A percentile compares a stretch with the other conserved stretches of the same genome.
Evolutionary conservation across 2,888 invertebrate genomes (phyloP).

Genomic region (Cryptosula pallasiana): DNA sequence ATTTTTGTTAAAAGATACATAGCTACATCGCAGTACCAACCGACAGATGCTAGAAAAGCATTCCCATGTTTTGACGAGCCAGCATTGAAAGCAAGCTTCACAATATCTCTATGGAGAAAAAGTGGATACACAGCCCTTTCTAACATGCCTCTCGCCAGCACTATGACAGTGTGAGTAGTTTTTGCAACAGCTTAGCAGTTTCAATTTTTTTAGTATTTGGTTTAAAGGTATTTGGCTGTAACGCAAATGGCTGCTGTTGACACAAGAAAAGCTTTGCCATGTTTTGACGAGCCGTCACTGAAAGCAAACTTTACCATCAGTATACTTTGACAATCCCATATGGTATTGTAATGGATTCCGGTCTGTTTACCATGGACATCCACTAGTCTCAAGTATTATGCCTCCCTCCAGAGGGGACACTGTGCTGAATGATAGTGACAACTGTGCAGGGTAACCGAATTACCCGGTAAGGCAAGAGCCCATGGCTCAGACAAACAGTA

Average conservation of each 20-base stretch:
- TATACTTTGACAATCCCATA: slow-evolving; percentile 56
- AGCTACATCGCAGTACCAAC: slow-evolving; percentile 80
- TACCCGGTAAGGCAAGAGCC: no score
- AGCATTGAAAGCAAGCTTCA: slow-evolving; percentile 75
- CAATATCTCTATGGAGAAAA: slow-evolving; percentile 64
- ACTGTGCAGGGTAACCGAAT: no score
- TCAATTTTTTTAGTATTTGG: background rate
- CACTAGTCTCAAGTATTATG: no score
- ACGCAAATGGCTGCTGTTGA: slow-evolving; percentile 84
- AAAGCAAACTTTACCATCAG: slow-evolving; percentile 78
- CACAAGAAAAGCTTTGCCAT: slow-evolving; percentile 85
- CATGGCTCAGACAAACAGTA: no score
- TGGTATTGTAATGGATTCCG: no score
- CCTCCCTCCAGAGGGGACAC: no score
- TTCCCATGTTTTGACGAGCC: slow-evolving; percentile 94
- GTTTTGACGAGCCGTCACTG: slow-evolving; percentile 82
- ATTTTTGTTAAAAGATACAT: slow-evolving; percentile 53
- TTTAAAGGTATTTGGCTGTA: slow-evolving; percentile 64
- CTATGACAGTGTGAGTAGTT: background rate
- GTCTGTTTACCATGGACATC: no score
- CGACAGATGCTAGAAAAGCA: slow-evolving; percentile 82
- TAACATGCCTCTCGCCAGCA: slow-evolving; percentile 34
- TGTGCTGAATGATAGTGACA: no score
- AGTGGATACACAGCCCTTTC: slow-evolving; percentile 34
- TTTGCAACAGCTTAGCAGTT: background rate